phyloP scores from a whole-genome alignment of 2,797 vertebrate species.

The Acanthis flammea region DNA sequence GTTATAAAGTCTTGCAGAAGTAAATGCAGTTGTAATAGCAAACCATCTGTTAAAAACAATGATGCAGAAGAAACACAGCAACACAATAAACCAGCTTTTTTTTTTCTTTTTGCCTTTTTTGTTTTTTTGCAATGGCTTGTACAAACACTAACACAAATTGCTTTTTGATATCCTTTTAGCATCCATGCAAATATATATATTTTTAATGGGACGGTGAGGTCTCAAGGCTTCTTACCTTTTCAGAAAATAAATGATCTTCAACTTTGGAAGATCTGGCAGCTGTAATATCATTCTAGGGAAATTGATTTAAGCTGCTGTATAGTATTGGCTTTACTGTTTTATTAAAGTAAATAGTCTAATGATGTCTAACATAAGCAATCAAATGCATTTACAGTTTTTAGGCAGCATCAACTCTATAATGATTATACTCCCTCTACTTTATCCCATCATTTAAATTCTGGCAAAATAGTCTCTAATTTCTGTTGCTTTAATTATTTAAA shows the following conservation, averaged over 20 bases:
- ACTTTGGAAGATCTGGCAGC: not conserved
- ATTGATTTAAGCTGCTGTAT: not conserved
- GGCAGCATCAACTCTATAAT: not conserved
- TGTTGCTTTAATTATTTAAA: not conserved
- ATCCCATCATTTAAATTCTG: not conserved
- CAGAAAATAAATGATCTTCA: not conserved
- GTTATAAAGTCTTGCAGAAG: conserved; percentile 35
- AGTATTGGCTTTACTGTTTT: not conserved
- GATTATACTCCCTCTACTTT: not conserved
- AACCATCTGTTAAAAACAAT: conserved; percentile 55
- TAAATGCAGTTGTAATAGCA: conserved; percentile 33
- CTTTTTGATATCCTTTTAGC: conserved; percentile 10
- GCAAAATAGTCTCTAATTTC: not conserved
- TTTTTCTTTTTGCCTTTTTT: not conserved
- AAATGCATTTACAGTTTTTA: not conserved
- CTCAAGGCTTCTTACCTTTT: not conserved
- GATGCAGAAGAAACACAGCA: conserved; percentile 15
- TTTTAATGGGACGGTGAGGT: not conserved
- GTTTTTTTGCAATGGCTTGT: not conserved
- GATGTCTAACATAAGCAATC: not conserved
- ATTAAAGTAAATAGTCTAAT: conserved; percentile 29
- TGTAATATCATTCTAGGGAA: not conserved
- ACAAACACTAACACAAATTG: not conserved
- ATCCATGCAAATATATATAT: not conserved
- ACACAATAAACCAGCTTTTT: not conserved